Base-by-base conservation (phyloP, 2,888 invertebrate species). In the Heliconius hortense region DNA sequence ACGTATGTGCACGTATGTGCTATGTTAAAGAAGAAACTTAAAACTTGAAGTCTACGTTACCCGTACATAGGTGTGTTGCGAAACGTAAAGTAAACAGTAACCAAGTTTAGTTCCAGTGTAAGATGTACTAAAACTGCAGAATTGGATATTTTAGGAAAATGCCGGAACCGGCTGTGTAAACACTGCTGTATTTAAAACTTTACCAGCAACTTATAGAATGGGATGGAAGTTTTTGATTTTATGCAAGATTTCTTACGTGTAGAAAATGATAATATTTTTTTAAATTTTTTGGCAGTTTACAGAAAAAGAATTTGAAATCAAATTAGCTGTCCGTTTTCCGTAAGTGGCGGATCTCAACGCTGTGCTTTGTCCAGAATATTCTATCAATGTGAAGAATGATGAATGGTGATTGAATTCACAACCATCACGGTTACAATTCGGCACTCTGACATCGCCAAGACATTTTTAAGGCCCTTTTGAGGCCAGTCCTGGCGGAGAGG, bases 91-190 rank as follows among this genome's bases (percentile, higher is more conserved):
- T 80, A 80, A 79, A 79, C 79, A 79, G 72, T 66, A 72, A 70
- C 70, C 69, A 73, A 80, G 72, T 80, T 81, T 79, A 80, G 77
- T 77, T 78, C 71, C 75, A 74, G 56, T 74, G 73, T 68, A 77
- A 76, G 35, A 35, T 48, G 68, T 69, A 71, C 60, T 70, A 76
- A 74, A 76, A 77, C 64, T 72, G 74, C 64, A 75, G 75, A 76
- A 74, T 75, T 75, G 64, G 66, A 79, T 80, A 79, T 77, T 77
- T 79, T 73, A 77, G 77, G 77, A 73, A 76, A 71, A 60, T 73
- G 72, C 31, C 63, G 70, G 71, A 43, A 67, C 59, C 68, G 73
- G 60, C 72, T 64, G 71, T 62, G 67, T 73, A 77, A 79, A 76
- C 76, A 73, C 26, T 63, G 26, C 21, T 72, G 73, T 77, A 77